Evolutionary conservation across 2,113 vertebrate genomes (phyloP).

Genomic region (Collichthys lucidus): DNA sequence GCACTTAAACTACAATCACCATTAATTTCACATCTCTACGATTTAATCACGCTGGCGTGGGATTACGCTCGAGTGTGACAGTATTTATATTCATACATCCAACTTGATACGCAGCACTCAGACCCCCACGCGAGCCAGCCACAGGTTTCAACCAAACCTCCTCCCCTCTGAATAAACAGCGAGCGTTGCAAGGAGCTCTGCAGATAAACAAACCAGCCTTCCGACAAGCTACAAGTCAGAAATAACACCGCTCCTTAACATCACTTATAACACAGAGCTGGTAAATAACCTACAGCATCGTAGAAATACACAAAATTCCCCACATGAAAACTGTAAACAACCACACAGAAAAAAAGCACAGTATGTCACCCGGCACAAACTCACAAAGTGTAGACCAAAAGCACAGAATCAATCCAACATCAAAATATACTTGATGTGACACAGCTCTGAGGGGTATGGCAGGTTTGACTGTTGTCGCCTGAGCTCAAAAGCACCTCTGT

Average conservation of each 20-base stretch:
- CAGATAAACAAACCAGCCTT: constrained; percentile 66
- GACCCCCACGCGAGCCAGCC: constrained; percentile 22
- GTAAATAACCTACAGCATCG: background rate
- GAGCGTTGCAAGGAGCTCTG: constrained; percentile 46
- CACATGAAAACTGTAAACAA: background rate
- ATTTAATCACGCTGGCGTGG: background rate
- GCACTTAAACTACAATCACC: constrained; percentile 1
- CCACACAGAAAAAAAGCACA: background rate
- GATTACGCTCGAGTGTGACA: constrained; percentile 14
- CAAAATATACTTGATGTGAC: constrained; percentile 20
- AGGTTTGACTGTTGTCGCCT: background rate
- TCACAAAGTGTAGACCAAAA: constrained; percentile 7
- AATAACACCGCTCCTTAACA: constrained; percentile 23
- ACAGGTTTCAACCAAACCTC: constrained; percentile 41
- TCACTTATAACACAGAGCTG: constrained; percentile 9
- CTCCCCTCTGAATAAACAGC: constrained; percentile 68
- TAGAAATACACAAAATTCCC: background rate
- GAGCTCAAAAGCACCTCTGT: constrained; percentile 52
- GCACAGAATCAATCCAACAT: constrained; percentile 8
- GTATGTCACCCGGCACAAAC: background rate
- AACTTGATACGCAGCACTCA: constrained; percentile 17
- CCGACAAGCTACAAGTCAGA: constrained; percentile 22
- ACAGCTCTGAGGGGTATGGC: constrained; percentile 11
- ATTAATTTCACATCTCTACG: background rate
- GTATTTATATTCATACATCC: constrained; percentile 39